phyloP scores from a whole-genome alignment of 1,140 invertebrate species.

The Cydia splendana region DNA sequence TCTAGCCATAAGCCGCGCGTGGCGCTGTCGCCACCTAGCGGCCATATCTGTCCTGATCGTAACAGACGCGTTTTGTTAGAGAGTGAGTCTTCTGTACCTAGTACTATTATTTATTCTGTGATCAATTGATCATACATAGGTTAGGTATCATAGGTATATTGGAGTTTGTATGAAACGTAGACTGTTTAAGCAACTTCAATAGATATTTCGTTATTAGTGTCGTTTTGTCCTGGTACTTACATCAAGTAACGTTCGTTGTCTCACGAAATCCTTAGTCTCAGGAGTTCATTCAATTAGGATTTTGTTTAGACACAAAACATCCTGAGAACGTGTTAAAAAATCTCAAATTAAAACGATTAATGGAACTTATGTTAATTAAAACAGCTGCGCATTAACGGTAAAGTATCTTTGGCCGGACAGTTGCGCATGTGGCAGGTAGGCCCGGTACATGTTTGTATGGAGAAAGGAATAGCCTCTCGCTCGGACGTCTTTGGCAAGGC shows the following conservation, averaged over 20 bases:
- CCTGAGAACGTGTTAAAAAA: background rate
- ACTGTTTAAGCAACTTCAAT: background rate
- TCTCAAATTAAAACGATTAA: background rate
- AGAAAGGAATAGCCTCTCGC: conserved; percentile 54
- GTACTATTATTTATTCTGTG: no score
- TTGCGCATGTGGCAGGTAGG: conserved; percentile 34
- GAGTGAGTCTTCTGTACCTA: no score
- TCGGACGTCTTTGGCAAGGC: conserved; percentile 56
- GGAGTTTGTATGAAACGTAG: background rate
- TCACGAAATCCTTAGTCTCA: conserved; percentile 34
- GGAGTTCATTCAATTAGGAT: conserved; percentile 63
- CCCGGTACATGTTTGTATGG: conserved; percentile 37
- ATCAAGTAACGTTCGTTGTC: background rate
- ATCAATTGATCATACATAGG: no score
- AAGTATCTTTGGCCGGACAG: conserved; percentile 9
- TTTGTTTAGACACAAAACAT: conserved; percentile 43
- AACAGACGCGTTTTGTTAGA: no score
- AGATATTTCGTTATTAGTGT: background rate
- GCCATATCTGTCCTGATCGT: no score
- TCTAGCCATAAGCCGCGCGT: no score
- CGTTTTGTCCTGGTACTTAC: background rate
- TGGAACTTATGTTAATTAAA: conserved; percentile 8
- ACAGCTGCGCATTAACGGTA: conserved; percentile 22
- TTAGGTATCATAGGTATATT: background rate
- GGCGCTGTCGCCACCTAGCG: no score